phyloP scores from a whole-genome alignment of 2,797 vertebrate species.

The Cyclopterus lumpus region DNA sequence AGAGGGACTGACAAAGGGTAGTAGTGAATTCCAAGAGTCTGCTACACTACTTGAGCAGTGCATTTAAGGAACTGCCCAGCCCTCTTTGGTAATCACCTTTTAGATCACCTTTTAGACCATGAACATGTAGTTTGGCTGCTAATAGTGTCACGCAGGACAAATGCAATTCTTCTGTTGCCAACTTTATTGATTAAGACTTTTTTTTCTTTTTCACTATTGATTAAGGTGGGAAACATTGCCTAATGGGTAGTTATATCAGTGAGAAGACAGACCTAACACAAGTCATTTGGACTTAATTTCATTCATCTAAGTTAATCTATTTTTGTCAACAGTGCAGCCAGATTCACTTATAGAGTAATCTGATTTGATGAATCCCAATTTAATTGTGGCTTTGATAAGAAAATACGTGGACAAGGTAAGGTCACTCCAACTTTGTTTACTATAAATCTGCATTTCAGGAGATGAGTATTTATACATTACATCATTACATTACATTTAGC shows the following conservation, averaged over 20 bases:
- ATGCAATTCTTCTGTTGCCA: background rate
- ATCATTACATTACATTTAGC: too few relatives aligned
- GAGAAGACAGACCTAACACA: constrained; percentile 21
- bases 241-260: background rate
- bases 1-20: background rate
- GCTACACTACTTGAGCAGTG: background rate
- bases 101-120: constrained; percentile 19
- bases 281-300: constrained; percentile 38
- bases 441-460: constrained; percentile 30
- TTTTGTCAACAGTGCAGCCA: constrained; percentile 31
- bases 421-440: constrained; percentile 38
- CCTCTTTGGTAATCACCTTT: constrained; percentile 31
- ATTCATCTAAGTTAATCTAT: constrained; percentile 46
- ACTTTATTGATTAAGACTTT: background rate
- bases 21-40: constrained; percentile 21
- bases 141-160: background rate
- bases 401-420: constrained; percentile 37
- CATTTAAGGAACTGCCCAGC: constrained; percentile 46
- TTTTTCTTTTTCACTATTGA: background rate
- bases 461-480: background rate
- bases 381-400: constrained; percentile 41
- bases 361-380: constrained; percentile 46
- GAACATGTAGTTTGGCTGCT: background rate
- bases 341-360: constrained; percentile 33
- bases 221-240: background rate